Base-by-base conservation (phyloP, 2,113 vertebrate genomes). In the Morone chrysops region DNA sequence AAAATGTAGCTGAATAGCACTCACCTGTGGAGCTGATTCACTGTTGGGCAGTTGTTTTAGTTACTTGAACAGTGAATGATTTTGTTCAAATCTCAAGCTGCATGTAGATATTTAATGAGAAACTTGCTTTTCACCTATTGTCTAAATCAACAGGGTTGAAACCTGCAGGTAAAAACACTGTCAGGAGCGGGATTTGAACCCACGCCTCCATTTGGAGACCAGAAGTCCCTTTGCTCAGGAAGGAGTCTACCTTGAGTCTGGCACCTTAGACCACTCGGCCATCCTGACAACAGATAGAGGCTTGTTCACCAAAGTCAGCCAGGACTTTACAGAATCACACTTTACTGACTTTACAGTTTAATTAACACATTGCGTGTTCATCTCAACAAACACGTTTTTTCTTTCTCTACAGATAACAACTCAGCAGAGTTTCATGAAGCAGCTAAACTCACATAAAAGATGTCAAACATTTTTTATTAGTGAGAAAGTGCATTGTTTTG, bases 121-220 rank as follows among this genome's bases (percentile, higher is more conserved):
- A n/a, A 13, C 38, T 40, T 40, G 4, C 18, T 6, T 62, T n/a
- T 43, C 17, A 43, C 16, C 6, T 41, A 43, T 17, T 63, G 43
- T 16, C 2, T 14, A 2, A 17, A n/a, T n/a, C 40, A 22, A 13
- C 6, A 4, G n/a, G 22, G n/a, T 48, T 14, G 3, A 38, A 36
- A 38, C 10, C 20, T 65, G 11, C 22, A 22, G 36, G 13, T 48
- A 69, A 70, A 75, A 60, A 0, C 0, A 0, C 0, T 96, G 95
- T 96, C 95, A 96, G 95, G 95, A 96, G 95, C 94, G 96, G 96
- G 96, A 95, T 96, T 97, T 95, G 94, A 96, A 96, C 96, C 96
- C 95, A 96, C 95, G 94, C 95, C 96, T 96, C 96, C 94, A 96
- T 93, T 8, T 71, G 25, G 71, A 74, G 71, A 74, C 56, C 72